Base-by-base conservation (phyloP, 1,140 invertebrate species). In the Orchesella cincta region DNA sequence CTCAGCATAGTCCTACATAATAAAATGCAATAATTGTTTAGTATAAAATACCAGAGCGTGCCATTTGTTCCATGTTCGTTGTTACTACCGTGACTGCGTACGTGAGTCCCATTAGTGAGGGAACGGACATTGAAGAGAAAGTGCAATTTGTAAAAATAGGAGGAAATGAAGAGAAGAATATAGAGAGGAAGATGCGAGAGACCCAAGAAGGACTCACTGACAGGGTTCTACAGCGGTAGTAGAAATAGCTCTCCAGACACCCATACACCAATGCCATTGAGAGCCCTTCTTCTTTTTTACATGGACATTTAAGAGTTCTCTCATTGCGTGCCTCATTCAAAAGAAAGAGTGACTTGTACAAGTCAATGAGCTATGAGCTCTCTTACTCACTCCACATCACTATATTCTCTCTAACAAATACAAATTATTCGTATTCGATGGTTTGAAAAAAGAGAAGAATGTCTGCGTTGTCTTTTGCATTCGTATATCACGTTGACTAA, bases 171-270 rank as follows among this genome's bases (percentile, higher is more conserved):
- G 18, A 16, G 73, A 31, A 28, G 0, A 18, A n/a, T 28, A 16
- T 28, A 16, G 67, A 71, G n/a, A 71, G 67, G 31, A 28, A 20
- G 18, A 31, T 28, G n/a, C 12, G 31, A 12, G 31, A 71, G 31
- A 71, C 46, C 62, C 70, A 57, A 73, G 51, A 73, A 34, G 64
- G 39, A 72, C 67, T 73, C 70, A 62, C 46, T 54, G 73, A 75
- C 78, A 77, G 36, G 70, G 74, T 33, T 35, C 34, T 35, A n/a
- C 51, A 39, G 31, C 73, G 75, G 67, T 57, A 57, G 52, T n/a
- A 57, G 52, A 57, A 79, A 81, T 81, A 77, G 80, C 80, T 79
- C 80, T 81, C 80, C 76, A 79, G 80, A 73, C 75, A 77, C 80
- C 75, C 29, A 78, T 81, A 80, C 46, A 23, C 72, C 73, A 77